Base-by-base conservation (phyloP, 2,888 invertebrate species). In the Disparrhopalites patrizii region DNA sequence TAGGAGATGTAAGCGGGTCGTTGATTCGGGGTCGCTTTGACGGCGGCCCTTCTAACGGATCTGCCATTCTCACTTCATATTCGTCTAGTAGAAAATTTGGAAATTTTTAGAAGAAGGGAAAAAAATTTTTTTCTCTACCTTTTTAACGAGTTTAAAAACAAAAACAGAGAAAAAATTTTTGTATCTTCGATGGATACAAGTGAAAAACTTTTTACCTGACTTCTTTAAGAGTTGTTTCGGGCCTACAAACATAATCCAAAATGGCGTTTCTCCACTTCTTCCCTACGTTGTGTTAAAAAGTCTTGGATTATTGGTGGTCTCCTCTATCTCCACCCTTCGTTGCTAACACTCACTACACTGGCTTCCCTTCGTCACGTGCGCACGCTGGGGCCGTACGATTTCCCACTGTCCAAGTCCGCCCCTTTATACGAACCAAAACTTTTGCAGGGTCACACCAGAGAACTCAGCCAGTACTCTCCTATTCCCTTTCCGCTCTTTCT, bases 21-120 rank as follows among this genome's bases (percentile, higher is more conserved):
- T 89, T 87, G 83, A 94, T 88, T 84, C 94, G 94, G 80, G 89
- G 89, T 87, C 94, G 89, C 88, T 95, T 94, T 81, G 88, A 92
- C 82, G 94, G 93, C 86, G 93, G 94, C 84, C 93, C 93, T 84
- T 92, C 92, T 72, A 91, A 86, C 85, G 91, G 91, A 87, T 94
- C 94, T 85, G 92, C 92, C 94, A 94, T 94, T 79, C 79, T 76
- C 77, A 75, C 76, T 73, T 74, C 73, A 74, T 73, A 72, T 52
- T 66, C 56, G 31, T 18, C 25, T 61, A 31, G 23, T 61, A 61
- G 10, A 61, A 61, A 61, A 38, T 56, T 55, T 63, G 43, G 30
- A 54, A 54, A 54, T 54, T 28, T 54, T 20, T 54, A 20, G 33
- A 54, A 30, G 18, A 20, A 54, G 31, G 33, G 54, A 54, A 30